Conservation (phyloP, 2,797 vertebrate genomes). For the Gymnopithys bicolor region DNA sequence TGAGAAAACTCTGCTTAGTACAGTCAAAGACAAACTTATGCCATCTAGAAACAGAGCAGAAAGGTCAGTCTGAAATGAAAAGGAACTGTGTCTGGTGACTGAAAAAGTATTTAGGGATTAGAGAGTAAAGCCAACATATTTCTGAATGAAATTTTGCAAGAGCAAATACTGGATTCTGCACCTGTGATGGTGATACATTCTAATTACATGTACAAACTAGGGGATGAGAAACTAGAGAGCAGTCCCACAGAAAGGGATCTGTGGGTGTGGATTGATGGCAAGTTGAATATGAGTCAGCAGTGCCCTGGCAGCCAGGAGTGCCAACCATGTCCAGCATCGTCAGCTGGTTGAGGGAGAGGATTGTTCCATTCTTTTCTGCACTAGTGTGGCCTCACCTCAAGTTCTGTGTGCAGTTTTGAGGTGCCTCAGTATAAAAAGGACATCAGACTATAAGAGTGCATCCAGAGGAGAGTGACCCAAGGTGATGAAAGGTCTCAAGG, state of each 20-base stretch:
- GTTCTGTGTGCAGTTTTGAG: not conserved
- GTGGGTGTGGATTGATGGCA: not conserved
- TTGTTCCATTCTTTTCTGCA: not conserved
- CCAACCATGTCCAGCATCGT: fast-evolving
- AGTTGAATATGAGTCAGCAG: not conserved
- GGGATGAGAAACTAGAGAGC: not conserved
- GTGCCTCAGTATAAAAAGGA: not conserved
- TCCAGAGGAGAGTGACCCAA: not conserved
- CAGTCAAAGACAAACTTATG: not conserved
- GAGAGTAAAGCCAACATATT: not conserved
- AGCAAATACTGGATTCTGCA: not conserved
- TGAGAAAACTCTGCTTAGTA: not conserved
- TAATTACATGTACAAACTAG: not conserved
- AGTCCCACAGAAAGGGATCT: not conserved
- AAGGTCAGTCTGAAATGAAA: not conserved
- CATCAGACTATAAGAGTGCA: not conserved
- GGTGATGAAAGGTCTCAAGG: not conserved
- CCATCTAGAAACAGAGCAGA: not conserved
- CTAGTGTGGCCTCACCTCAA: not conserved
- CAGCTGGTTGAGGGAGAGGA: fast-evolving
- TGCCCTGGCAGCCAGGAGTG: not conserved
- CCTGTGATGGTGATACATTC: not conserved
- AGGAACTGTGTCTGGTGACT: not conserved
- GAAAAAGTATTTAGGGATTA: not conserved
- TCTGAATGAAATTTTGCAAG: not conserved